These are phyloP conservation scores for Podarcis siculus DNA, from an alignment of 2,797 vertebrate genomes.

Conservation along the genomic window DNA sequence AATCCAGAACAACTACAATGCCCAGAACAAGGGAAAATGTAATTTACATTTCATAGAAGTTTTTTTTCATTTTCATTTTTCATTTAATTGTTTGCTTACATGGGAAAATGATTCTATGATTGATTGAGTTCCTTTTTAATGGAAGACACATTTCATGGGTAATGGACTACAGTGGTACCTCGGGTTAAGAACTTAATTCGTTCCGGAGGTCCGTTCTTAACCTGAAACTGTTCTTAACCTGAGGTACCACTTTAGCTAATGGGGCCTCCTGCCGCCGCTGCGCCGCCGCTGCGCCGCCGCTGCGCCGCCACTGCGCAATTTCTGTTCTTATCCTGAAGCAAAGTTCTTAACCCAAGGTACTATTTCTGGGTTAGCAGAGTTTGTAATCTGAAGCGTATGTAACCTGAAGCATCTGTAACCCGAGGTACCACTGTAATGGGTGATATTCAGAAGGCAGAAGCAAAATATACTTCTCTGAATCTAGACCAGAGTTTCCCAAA, in stretches of 20 bases:
- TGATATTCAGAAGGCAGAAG: slow-evolving; percentile 2
- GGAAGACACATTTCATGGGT: slow-evolving; percentile 4
- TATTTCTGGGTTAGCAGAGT: too few species aligned
- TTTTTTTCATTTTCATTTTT: not conserved
- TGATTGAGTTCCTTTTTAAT: slow-evolving; percentile 13
- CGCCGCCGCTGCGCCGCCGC: too few species aligned
- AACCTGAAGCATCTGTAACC: too few species aligned
- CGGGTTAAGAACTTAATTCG: too few species aligned
- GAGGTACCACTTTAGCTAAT: too few species aligned
- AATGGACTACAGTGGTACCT: not conserved
- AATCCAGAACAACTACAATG: not conserved
- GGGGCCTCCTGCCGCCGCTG: too few species aligned
- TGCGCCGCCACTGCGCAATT: too few species aligned
- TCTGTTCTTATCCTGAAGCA: too few species aligned
- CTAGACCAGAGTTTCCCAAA: not conserved
- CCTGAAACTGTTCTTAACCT: too few species aligned
- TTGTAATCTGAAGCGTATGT: too few species aligned
- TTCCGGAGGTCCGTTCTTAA: too few species aligned
- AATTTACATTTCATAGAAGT: slow-evolving; percentile 3
- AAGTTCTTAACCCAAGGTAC: too few species aligned
- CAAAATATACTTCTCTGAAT: not conserved
- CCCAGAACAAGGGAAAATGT: not conserved
- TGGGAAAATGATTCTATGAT: slow-evolving; percentile 3
- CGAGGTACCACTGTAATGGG: not conserved
- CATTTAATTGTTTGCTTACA: not conserved